Base-by-base conservation (phyloP, 2,888 invertebrate species). In the Plebejus anna region DNA sequence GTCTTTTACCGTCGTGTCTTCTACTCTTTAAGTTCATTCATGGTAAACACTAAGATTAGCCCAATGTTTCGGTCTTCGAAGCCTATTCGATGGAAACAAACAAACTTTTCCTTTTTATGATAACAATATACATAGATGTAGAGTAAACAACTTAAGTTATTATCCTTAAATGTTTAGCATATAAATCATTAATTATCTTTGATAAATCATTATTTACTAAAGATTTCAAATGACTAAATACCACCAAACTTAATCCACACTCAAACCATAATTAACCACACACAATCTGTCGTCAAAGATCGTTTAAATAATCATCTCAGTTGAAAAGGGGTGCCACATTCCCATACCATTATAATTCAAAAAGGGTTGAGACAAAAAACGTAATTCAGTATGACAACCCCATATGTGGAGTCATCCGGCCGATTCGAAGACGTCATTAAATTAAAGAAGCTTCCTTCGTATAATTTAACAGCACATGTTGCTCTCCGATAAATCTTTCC, bases 291-390 rank as follows among this genome's bases (percentile, higher is more conserved):
- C 66, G 32, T 66, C 36, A 66, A 11, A 13, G 5, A 66, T 61
- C 61, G 11, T 28, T 61, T 28, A 16, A 66, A 66, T 66, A 66
- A 66, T 66, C 32, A 66, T 66, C 32, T 32, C 66, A 73, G 71
- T 38, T 38, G 51, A 32, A 38, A 83, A 82, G 83, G 86, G 86
- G 82, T 82, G 81, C 81, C 79, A 79, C 84, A 87, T 90, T 91
- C 91, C 89, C 92, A 91, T 89, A 87, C 83, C 83, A 81, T 81
- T 86, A 89, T 90, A 90, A 90, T 90, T 90, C 87, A 88, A 90
- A 88, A 91, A 90, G 90, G 91, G 91, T 89, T 91, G 87, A 88
- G 85, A 89, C 83, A 90, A 91, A 90, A 91, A 87, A 83, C 81
- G 84, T 85, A 85, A 87, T 87, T 87, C 86, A 82, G 84, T 86